Percentiles rank a stretch among this genome's conserved stretches.
phyloP scores from a whole-genome alignment of 2,113 vertebrate genomes.

The Otocyon megalotis region DNA sequence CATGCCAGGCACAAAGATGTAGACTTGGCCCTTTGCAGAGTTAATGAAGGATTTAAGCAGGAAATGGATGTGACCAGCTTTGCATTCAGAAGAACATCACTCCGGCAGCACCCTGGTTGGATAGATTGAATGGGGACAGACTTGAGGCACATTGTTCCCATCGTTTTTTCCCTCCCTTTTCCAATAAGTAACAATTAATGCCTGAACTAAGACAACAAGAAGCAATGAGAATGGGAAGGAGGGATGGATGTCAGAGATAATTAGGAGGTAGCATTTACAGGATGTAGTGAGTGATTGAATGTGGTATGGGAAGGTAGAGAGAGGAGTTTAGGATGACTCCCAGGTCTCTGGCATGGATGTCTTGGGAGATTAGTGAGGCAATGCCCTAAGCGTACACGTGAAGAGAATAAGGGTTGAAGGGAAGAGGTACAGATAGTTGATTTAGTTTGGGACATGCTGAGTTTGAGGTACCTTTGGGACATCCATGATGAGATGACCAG shows the following conservation, averaged over 20 bases:
- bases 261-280: slow-evolving; percentile 1
- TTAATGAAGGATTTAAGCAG: background rate
- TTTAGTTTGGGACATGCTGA: background rate
- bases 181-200: background rate
- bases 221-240: background rate
- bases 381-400: background rate
- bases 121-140: background rate
- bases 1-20: background rate
- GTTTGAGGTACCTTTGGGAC: background rate
- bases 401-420: background rate
- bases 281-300: background rate
- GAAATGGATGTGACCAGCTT: background rate
- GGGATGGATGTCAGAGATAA: slow-evolving; percentile 20
- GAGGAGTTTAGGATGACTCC: background rate
- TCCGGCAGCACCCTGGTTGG: background rate
- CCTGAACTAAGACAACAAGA: background rate
- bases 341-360: background rate
- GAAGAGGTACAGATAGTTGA: background rate
- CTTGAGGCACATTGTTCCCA: slow-evolving; percentile 14
- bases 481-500: background rate
- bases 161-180: background rate
- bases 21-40: background rate
- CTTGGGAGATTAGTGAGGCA: background rate
- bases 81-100: slow-evolving; percentile 37
- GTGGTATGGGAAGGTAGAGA: background rate